Base-by-base conservation (phyloP, 2,888 invertebrate genomes). In the Brachyptera risi region DNA sequence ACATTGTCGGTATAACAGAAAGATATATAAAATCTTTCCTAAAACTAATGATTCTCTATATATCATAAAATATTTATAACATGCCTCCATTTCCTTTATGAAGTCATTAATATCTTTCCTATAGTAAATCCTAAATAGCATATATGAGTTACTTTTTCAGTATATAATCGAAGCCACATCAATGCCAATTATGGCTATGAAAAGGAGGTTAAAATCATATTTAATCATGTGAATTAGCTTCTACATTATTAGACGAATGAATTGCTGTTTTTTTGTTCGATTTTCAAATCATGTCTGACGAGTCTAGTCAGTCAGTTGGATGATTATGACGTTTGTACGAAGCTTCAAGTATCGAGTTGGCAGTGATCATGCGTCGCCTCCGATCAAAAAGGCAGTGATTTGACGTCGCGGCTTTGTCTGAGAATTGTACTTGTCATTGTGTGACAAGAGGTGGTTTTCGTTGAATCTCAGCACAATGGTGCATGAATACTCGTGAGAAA, bases 291-390 rank as follows among this genome's bases (percentile, higher is more conserved):
- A n/a, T n/a, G n/a, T n/a, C n/a, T n/a, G n/a, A n/a, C n/a, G n/a
- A n/a, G n/a, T n/a, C n/a, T n/a, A n/a, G n/a, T n/a, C n/a, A 40
- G 42, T 40, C 23, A 21, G 44, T 17, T 21, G n/a, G 49, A 27
- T 51, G 51, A 51, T 51, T 51, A 51, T 51, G 51, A 51, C 51
- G 21, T 51, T 51, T 11, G 11, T 31, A 11, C 31, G 31, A n/a
- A n/a, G n/a, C n/a, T 40, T 40, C n/a, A 5, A 40, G n/a, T n/a
- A 40, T 40, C 40, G 4, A 40, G 40, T n/a, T 40, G 40, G 40
- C 40, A 15, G 40, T 40, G 40, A 40, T n/a, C 4, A 15, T n/a
- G n/a, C 40, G 40, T 40, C 17, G 40, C 11, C 11, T 9, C 35
- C 7, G 11, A 35, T 35, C 35, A 35, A 40, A 15, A 40, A 40